Conservation (phyloP, 2,113 vertebrate species). For the Tretioscincus oriximinensis region DNA sequence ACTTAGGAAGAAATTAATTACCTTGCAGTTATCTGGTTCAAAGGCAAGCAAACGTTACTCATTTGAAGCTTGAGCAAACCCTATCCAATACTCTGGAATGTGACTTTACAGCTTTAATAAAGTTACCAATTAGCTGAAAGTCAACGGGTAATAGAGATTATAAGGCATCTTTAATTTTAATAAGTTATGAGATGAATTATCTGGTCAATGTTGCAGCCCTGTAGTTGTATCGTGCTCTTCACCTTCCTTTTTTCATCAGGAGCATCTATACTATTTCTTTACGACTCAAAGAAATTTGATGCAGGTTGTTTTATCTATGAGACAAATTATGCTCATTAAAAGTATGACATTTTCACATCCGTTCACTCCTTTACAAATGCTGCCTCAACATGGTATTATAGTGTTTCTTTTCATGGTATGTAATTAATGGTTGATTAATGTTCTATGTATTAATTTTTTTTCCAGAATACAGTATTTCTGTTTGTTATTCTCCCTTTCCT, state of each 20-base stretch:
- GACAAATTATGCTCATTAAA: neutral
- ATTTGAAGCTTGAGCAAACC: conserved; percentile 15
- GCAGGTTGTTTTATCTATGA: neutral
- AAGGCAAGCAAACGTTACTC: neutral
- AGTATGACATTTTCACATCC: neutral
- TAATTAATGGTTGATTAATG: neutral
- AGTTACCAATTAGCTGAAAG: conserved; percentile 12
- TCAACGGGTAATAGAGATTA: neutral
- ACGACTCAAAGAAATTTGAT: neutral
- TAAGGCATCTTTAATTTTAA: conserved; percentile 1
- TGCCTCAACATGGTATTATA: neutral
- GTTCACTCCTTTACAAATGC: neutral
- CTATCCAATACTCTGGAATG: neutral
- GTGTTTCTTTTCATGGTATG: neutral
- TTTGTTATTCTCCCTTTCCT: neutral
- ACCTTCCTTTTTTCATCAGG: neutral
- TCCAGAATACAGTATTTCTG: too few relatives aligned
- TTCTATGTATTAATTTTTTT: too few relatives aligned
- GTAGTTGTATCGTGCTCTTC: neutral
- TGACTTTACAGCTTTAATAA: conserved; percentile 7
- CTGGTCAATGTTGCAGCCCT: neutral
- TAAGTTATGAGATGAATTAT: neutral
- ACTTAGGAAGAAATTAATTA: conserved; percentile 30
- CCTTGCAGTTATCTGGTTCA: conserved; percentile 30
- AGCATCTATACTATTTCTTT: neutral